Base-by-base conservation (phyloP, 2,797 vertebrate species). In the Syncerus caffer region DNA sequence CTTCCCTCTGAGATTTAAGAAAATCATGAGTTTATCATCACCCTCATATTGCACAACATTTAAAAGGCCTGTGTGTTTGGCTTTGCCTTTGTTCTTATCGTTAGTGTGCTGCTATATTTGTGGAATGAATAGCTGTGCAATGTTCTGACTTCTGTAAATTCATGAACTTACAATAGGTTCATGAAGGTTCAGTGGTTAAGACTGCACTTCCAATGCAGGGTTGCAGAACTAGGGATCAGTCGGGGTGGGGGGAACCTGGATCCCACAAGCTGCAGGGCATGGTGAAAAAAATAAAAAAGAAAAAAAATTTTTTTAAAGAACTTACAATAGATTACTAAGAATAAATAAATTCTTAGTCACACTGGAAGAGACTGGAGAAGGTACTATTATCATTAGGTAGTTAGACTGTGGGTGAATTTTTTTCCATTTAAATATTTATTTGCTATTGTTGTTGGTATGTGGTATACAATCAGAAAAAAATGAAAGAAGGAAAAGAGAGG, bases 161-260 rank as follows among this genome's bases (percentile, higher is more conserved):
- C 15, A 67, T 47, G 47, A 84, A 74, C 27, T 57, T 57, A 42
- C 12, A 82, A 51, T 21, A 83, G 42, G 4, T 42, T 42, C 38
- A 42, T 67, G n/a, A 21, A 67, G 2, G 9, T 67, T 34, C n/a
- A 21, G 2, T 34, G 64, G 64, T 67, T 34, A 67, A 67, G n/a
- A 67, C 4, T 21, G n/a, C n/a, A 34, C n/a, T 67, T 67, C n/a
- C 9, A 2, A 21, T 21, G 64, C 17, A 34, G n/a, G 4, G 8
- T 64, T n/a, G 60, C 7, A n/a, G 62, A 64, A 64, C 62, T 64
- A 64, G 31, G 3, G 57, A 64, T 17, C 15, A 4, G 17, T 19
- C 1, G 0, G 19, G 17, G 14, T 42, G 38, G 6, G 3, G 4
- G 31, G 8, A 34, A 10, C 16, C n/a, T n/a, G 16, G 62, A 67